Percentiles rank a stretch among this genome's conserved stretches.
Conservation (phyloP, 2,888 invertebrate genomes). For the Linnaemya vulpina region DNA sequence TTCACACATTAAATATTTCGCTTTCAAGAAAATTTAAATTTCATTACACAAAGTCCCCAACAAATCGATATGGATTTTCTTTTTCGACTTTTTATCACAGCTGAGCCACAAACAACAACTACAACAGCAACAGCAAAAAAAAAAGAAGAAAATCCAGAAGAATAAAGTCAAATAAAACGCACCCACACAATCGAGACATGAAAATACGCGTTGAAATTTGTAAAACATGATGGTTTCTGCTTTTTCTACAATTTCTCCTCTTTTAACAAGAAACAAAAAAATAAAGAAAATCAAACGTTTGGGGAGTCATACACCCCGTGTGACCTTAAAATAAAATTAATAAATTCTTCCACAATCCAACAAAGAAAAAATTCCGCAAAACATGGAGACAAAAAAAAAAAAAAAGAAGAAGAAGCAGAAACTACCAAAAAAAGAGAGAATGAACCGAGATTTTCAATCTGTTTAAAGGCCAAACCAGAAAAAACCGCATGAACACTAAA, state of each 20-base stretch:
- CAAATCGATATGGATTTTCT: conserved; percentile 70
- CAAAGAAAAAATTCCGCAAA: not conserved
- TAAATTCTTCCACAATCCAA: conserved; percentile 47
- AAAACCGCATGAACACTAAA: conserved; percentile 48
- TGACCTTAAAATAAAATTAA: conserved; percentile 60
- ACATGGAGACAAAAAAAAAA: conserved; percentile 46
- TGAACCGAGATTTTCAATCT: conserved; percentile 43
- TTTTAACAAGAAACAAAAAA: conserved; percentile 24
- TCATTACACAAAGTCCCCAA: conserved; percentile 55
- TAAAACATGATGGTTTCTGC: conserved; percentile 67
- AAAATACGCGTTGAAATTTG: conserved; percentile 71
- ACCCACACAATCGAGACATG: conserved; percentile 70
- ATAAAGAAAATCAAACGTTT: conserved; percentile 25
- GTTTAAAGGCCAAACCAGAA: conserved; percentile 24
- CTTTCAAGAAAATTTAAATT: conserved; percentile 53
- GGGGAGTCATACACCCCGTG: conserved; percentile 44
- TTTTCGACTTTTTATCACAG: conserved; percentile 51
- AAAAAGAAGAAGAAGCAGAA: conserved; percentile 26
- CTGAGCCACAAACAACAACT: conserved; percentile 45
- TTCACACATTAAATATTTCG: conserved; percentile 57
- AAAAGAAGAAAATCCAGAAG: not conserved
- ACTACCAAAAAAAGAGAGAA: conserved; percentile 5
- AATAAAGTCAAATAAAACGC: conserved; percentile 60
- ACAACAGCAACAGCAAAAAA: conserved; percentile 3
- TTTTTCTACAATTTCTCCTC: conserved; percentile 63